phyloP scores from a whole-genome alignment of 2,113 vertebrate species.

The human region DNA sequence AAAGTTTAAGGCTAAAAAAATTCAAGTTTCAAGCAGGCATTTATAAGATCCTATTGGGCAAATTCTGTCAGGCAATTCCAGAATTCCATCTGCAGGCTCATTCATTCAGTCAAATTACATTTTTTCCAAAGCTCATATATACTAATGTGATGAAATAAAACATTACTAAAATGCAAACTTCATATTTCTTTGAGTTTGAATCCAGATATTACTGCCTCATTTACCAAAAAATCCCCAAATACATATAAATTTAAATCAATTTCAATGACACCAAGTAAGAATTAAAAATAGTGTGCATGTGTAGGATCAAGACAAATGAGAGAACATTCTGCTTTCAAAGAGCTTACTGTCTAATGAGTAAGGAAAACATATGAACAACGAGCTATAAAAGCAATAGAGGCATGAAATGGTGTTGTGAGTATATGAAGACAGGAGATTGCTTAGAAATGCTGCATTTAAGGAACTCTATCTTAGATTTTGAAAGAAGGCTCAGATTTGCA shows the following conservation, averaged over 20 bases:
- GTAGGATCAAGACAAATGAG: background rate
- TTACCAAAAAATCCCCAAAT: background rate
- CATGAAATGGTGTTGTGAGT: background rate
- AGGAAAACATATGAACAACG: background rate
- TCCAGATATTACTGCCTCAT: background rate
- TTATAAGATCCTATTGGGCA: background rate
- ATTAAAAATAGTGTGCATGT: background rate
- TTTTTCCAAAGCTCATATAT: background rate
- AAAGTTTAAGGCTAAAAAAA: slow-evolving; percentile 15
- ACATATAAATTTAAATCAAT: background rate
- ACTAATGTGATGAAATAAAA: slow-evolving; percentile 71
- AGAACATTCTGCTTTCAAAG: background rate
- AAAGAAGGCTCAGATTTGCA: background rate
- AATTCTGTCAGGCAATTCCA: background rate
- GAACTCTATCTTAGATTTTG: background rate
- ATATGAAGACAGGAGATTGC: background rate
- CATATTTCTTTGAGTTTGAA: background rate
- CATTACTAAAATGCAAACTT: slow-evolving; percentile 48
- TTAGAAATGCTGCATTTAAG: background rate
- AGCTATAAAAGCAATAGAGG: background rate
- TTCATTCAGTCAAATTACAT: background rate
- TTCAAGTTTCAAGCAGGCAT: background rate
- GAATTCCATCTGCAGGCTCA: background rate
- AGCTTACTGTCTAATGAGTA: background rate
- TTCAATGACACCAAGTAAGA: background rate